phyloP scores from a whole-genome alignment of 2,113 vertebrate genomes.

The Ariopsis seemanni region DNA sequence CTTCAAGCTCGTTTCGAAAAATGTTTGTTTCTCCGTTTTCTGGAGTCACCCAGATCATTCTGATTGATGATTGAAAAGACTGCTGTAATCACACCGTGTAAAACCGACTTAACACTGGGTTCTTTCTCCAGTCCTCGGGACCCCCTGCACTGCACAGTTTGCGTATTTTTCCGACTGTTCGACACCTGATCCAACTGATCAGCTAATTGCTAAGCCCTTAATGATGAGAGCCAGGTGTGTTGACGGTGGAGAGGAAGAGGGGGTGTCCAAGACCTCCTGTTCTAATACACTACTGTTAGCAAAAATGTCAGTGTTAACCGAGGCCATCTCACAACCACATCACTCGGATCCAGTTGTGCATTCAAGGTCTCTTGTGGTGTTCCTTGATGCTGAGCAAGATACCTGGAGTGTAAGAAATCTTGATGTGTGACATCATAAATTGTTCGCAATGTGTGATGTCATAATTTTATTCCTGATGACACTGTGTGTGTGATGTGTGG shows the following conservation, averaged over 20 bases:
- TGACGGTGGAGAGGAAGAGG: not conserved
- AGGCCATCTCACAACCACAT: not conserved
- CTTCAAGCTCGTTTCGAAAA: not conserved
- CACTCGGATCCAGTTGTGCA: not conserved
- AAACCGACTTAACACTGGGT: not conserved
- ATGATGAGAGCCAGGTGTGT: not conserved
- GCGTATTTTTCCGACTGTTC: not conserved
- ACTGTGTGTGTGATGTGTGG: not conserved
- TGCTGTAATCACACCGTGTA: not conserved
- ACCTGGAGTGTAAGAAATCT: too few species aligned
- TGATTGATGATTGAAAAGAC: not conserved
- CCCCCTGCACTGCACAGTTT: constrained; percentile 5
- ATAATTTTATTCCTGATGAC: not conserved
- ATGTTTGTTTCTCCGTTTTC: not conserved
- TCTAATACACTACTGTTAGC: not conserved
- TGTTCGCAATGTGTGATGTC: not conserved
- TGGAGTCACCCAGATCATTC: not conserved
- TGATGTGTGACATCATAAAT: not conserved
- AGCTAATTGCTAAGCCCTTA: not conserved
- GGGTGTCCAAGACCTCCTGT: not conserved
- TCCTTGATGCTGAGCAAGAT: too few species aligned
- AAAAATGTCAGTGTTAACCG: not conserved
- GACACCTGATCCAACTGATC: constrained; percentile 7
- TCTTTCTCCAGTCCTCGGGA: not conserved
- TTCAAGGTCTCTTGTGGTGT: too few species aligned